Evolutionary conservation across 2,113 vertebrate genomes (phyloP).

Genomic region (Macroglossus sobrinus): DNA sequence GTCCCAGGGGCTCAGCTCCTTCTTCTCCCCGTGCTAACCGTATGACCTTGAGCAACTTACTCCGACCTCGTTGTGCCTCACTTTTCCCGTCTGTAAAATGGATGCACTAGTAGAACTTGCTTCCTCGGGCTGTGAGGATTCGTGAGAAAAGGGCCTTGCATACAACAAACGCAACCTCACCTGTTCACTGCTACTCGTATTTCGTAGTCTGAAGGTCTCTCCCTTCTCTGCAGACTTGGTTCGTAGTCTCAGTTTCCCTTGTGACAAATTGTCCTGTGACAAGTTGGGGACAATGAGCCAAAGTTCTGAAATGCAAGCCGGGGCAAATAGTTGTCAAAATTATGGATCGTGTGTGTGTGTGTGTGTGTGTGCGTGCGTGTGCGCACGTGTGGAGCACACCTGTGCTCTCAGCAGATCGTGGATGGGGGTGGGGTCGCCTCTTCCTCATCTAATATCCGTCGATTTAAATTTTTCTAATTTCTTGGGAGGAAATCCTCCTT

Average conservation of each 20-base stretch:
- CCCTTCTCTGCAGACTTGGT: not conserved
- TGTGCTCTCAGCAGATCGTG: not conserved
- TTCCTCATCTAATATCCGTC: not conserved
- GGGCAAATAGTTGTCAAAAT: not conserved
- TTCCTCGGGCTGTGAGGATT: accelerated
- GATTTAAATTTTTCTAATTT: not conserved
- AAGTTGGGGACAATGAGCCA: not conserved
- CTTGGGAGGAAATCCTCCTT: not conserved
- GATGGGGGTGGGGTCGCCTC: accelerated
- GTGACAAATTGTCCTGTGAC: accelerated
- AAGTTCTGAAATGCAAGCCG: not conserved
- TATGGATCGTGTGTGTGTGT: accelerated
- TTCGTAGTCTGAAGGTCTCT: not conserved
- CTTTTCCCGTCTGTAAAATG: not conserved
- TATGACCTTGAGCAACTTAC: not conserved
- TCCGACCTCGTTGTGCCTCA: not conserved
- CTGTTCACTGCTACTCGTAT: accelerated
- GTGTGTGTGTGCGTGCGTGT: accelerated
- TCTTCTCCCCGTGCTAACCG: accelerated
- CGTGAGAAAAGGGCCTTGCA: not conserved
- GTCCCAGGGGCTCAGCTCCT: accelerated
- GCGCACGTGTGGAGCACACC: accelerated
- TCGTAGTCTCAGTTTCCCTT: not conserved
- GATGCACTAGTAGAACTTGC: not conserved
- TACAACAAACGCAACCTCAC: accelerated